Evolutionary conservation across 2,113 vertebrate species (phyloP).

Genomic region (Euleptes europaea): DNA sequence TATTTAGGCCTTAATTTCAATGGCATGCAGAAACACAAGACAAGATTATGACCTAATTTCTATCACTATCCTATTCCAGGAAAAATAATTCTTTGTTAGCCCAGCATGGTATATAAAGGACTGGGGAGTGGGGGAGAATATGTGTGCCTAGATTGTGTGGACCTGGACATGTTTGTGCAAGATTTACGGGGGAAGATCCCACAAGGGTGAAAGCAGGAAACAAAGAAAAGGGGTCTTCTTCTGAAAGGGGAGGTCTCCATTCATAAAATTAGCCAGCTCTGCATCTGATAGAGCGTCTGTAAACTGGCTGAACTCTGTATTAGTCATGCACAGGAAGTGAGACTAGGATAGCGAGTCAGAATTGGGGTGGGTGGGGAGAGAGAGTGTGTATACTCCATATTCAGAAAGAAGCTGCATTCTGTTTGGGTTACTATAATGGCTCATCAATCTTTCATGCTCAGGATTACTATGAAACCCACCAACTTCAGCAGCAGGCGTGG

Average conservation of each 20-base stretch:
- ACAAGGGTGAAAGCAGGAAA: not conserved
- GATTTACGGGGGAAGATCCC: not conserved
- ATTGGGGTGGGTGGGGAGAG: not conserved
- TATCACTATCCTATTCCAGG: not conserved
- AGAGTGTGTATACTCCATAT: not conserved
- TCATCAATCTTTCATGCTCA: not conserved
- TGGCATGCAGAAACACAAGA: not conserved
- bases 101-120: not conserved
- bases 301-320: no score
- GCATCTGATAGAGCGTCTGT: not conserved
- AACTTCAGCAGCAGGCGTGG: not conserved
- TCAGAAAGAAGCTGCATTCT: not conserved
- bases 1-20: not conserved
- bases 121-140: no score
- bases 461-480: not conserved
- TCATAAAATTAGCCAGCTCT: not conserved
- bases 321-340: no score
- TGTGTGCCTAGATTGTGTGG: no score
- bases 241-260: not conserved
- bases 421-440: not conserved
- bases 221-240: not conserved
- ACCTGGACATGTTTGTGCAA: not conserved
- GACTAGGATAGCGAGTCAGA: not conserved
- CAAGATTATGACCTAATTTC: not conserved
- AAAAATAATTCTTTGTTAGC: not conserved